Percentiles rank a stretch among this genome's conserved stretches.
These are phyloP conservation scores for Nemapogon koenigi DNA, from an alignment of 2,888 invertebrate species.

Conservation along the genomic window DNA sequence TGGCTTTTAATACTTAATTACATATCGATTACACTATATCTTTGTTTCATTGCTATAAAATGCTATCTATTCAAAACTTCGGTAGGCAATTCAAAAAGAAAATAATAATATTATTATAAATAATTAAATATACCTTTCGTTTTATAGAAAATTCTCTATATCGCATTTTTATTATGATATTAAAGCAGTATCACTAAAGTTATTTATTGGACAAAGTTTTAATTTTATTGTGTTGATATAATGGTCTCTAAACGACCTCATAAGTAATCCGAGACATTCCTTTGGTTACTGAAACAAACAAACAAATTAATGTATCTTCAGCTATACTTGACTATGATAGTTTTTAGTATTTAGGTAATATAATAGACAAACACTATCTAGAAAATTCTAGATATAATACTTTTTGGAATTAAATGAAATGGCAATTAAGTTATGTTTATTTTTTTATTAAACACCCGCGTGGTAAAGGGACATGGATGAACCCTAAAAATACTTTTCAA, in stretches of 20 bases:
- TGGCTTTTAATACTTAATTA: slow-evolving; percentile 65
- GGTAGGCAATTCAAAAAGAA: slow-evolving; percentile 60
- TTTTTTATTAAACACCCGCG: no score
- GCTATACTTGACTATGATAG: no score
- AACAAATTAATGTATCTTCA: slow-evolving; percentile 12
- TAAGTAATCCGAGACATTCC: slow-evolving; percentile 26
- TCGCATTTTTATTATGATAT: slow-evolving; percentile 61
- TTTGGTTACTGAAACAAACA: slow-evolving; percentile 49
- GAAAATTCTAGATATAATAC: no score
- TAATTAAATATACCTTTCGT: slow-evolving; percentile 49
- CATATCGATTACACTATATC: slow-evolving; percentile 63
- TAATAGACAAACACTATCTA: no score
- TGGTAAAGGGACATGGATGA: no score
- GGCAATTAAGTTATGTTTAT: no score
- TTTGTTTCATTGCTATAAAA: slow-evolving; percentile 64
- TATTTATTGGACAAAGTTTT: slow-evolving; percentile 59
- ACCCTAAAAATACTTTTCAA: no score
- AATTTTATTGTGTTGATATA: slow-evolving; percentile 46
- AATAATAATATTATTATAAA: slow-evolving; percentile 53
- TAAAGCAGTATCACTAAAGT: slow-evolving; percentile 64
- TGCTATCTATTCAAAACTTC: slow-evolving; percentile 63
- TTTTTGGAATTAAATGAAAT: no score
- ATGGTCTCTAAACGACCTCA: slow-evolving; percentile 29
- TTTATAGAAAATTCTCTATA: slow-evolving; percentile 62
- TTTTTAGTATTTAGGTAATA: no score